Percentiles rank a stretch among this genome's conserved stretches.
Evolutionary conservation across 2,888 invertebrate genomes (phyloP).

Genomic region (Trissoscelio sp.): DNA sequence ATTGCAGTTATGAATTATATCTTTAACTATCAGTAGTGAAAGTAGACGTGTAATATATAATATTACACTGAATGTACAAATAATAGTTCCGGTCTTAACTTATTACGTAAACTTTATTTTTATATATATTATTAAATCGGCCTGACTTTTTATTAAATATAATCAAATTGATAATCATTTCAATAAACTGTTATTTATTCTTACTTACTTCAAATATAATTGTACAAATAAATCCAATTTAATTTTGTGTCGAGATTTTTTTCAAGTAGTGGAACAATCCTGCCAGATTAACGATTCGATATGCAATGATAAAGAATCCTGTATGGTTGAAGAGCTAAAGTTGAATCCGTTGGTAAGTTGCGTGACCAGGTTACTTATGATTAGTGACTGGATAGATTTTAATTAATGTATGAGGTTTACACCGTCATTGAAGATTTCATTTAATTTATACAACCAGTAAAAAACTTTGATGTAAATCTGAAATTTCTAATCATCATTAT

Average conservation of each 20-base stretch:
- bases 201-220: constrained; percentile 2
- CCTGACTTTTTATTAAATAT: no score
- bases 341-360: constrained; percentile 14
- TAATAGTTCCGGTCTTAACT: constrained; percentile 12
- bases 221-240: neutral
- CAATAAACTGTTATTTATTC: neutral
- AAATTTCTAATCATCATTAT: no score
- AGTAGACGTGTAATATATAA: constrained; percentile 6
- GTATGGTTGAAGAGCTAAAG: constrained; percentile 16
- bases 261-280: constrained; percentile 10
- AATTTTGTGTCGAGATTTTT: neutral
- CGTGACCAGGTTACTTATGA: constrained; percentile 44
- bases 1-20: constrained; percentile 14
- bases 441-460: constrained; percentile 14
- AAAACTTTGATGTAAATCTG: neutral
- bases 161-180: no score
- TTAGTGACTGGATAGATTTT: constrained; percentile 46
- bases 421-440: constrained; percentile 27
- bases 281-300: constrained; percentile 18
- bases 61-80: neutral
- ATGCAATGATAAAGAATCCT: constrained; percentile 36
- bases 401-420: constrained; percentile 20
- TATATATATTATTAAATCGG: no score
- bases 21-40: constrained; percentile 22
- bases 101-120: neutral